A percentile compares a stretch with the other conserved stretches of the same genome.
phyloP scores from a whole-genome alignment of 2,797 vertebrate species.

The Falco naumanni region DNA sequence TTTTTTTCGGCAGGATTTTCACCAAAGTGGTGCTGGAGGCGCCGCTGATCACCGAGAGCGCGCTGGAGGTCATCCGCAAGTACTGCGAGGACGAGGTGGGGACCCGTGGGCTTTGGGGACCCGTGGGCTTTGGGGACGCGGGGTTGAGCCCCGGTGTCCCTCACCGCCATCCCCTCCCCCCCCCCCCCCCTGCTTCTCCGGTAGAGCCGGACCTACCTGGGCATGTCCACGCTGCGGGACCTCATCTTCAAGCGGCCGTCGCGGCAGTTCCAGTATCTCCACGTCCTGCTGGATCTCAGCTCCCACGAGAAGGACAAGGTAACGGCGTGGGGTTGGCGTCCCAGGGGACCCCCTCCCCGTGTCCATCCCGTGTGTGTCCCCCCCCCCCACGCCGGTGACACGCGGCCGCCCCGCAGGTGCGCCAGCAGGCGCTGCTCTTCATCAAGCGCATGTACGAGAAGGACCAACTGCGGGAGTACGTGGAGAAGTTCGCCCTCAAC shows the following conservation, averaged over 20 bases:
- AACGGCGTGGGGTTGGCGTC: too few relatives aligned
- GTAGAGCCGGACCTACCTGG: conserved; percentile 92
- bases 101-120: neutral
- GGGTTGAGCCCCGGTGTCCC: fast-evolving
- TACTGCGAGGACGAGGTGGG: conserved; percentile 96
- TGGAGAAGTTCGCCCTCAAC: conserved; percentile 95
- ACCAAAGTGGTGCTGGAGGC: conserved; percentile 94
- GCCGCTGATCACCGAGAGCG: conserved; percentile 90
- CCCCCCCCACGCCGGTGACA: fast-evolving
- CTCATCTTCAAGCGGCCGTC: conserved; percentile 91
- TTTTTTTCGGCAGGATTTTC: conserved; percentile 82
- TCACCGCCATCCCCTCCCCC: neutral
- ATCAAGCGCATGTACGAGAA: conserved; percentile 96
- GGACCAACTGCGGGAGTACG: conserved; percentile 90
- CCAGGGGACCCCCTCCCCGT: neutral
- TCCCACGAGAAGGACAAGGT: conserved; percentile 94
- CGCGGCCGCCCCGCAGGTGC: conserved; percentile 76
- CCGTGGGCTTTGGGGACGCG: fast-evolving
- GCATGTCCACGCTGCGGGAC: conserved; percentile 94
- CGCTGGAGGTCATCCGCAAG: conserved; percentile 91
- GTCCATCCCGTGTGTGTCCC: too few relatives aligned
- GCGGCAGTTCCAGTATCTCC: conserved; percentile 93
- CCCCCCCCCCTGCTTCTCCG: too few relatives aligned
- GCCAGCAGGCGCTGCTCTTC: conserved; percentile 89
- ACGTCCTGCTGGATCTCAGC: conserved; percentile 93